Percentiles rank a stretch among this genome's conserved stretches.
Conservation (phyloP, 2,113 vertebrate genomes). For the Scomber scombrus region DNA sequence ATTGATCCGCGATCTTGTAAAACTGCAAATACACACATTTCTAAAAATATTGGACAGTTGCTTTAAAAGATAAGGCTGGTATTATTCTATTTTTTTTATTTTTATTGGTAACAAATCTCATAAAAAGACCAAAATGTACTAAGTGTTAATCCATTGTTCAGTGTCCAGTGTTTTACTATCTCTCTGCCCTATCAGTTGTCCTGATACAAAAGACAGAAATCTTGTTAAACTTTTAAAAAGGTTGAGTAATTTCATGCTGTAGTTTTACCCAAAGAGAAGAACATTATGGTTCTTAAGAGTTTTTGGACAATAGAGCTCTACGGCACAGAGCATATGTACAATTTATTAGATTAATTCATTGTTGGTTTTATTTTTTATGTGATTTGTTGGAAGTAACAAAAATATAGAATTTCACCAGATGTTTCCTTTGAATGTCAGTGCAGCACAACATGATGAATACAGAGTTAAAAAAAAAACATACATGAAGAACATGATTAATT, state of each 20-base stretch:
- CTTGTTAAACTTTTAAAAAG: no score
- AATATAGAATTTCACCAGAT: conserved; percentile 27
- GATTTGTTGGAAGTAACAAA: conserved; percentile 24
- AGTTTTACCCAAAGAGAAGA: no score
- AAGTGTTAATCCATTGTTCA: no score
- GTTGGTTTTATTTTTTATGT: conserved; percentile 5
- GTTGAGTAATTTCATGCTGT: no score
- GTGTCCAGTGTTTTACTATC: no score
- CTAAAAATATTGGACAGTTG: background rate
- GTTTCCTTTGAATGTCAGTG: conserved; percentile 33
- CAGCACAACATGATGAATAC: conserved; percentile 28
- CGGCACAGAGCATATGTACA: background rate
- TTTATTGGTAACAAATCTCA: conserved; percentile 14
- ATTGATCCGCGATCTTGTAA: background rate
- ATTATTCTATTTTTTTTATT: background rate
- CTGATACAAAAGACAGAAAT: no score
- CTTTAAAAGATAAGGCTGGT: conserved; percentile 25
- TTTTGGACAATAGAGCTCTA: background rate
- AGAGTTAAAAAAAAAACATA: conserved; percentile 41
- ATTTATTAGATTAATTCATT: background rate
- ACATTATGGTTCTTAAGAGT: background rate
- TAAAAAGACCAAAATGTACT: conserved; percentile 2
- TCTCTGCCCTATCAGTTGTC: no score
- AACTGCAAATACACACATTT: conserved; percentile 24
- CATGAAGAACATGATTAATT: conserved; percentile 43